Conservation (phyloP, 2,113 vertebrate genomes). For the Platysteira castanea region DNA sequence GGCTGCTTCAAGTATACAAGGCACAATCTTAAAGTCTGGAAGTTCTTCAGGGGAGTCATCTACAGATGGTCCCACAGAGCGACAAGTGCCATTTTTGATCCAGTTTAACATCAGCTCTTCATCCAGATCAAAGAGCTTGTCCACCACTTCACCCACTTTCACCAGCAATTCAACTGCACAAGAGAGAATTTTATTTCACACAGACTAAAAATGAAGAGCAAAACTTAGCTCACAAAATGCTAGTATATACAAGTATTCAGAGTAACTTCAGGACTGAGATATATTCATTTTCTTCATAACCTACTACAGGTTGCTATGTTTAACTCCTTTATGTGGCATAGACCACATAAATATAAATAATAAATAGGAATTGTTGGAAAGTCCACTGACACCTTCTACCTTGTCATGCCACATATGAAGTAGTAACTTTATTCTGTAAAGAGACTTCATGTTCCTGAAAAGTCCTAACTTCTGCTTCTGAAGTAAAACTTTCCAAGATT, state of each 20-base stretch:
- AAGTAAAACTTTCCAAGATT: not conserved
- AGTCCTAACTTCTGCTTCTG: not conserved
- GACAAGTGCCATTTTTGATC: slow-evolving; percentile 71
- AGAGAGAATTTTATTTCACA: not conserved
- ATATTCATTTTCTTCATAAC: accelerated
- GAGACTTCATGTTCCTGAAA: not conserved
- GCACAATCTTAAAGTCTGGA: slow-evolving; percentile 69
- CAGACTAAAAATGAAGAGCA: not conserved
- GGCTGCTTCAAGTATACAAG: slow-evolving; percentile 88
- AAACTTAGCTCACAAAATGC: not conserved
- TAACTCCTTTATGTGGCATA: not conserved
- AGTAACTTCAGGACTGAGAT: not conserved
- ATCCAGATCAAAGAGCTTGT: slow-evolving; percentile 94
- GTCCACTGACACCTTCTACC: not conserved
- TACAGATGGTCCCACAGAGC: not conserved
- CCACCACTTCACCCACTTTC: slow-evolving; percentile 92
- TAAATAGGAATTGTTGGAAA: not conserved
- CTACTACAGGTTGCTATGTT: not conserved
- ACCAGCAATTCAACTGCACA: slow-evolving; percentile 86
- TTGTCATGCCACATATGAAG: not conserved
- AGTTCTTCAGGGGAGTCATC: slow-evolving; percentile 72
- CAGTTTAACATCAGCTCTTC: slow-evolving; percentile 92
- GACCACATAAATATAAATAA: not conserved
- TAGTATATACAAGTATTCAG: not conserved
- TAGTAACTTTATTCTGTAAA: not conserved